These are phyloP conservation scores for Coturnix japonica DNA, from an alignment of 2,113 vertebrate species.

Conservation along the genomic window DNA sequence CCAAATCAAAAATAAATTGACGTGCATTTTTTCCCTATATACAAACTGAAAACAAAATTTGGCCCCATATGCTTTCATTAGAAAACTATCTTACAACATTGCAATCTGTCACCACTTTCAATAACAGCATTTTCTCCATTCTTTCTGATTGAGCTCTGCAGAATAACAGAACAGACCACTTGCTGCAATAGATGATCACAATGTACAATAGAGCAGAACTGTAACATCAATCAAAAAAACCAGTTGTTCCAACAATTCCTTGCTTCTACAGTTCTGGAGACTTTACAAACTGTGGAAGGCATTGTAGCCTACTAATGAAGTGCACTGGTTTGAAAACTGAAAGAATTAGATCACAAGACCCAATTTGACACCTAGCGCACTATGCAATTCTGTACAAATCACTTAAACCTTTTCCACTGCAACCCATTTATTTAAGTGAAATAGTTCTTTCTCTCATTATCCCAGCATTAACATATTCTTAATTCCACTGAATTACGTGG, in stretches of 20 bases:
- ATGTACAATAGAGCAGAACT: background rate
- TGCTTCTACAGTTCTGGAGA: background rate
- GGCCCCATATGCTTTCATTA: background rate
- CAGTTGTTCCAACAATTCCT: background rate
- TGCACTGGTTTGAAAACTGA: background rate
- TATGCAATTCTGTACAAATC: background rate
- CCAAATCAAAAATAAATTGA: background rate
- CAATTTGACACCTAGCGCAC: background rate
- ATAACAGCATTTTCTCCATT: background rate
- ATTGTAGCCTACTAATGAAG: background rate
- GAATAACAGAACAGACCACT: background rate
- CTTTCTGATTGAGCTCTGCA: background rate
- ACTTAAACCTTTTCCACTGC: background rate
- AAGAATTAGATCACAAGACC: background rate
- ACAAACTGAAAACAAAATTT: background rate
- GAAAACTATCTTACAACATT: background rate
- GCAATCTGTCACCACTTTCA: background rate
- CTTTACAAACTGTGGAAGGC: background rate
- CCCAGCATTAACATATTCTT: background rate
- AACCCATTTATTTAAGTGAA: background rate
- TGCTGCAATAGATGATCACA: background rate
- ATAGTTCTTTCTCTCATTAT: background rate
- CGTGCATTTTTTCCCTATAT: background rate
- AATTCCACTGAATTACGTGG: background rate
- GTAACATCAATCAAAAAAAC: accelerated